Conservation (phyloP, 1,140 invertebrate genomes). For the Microvelia longipes region DNA sequence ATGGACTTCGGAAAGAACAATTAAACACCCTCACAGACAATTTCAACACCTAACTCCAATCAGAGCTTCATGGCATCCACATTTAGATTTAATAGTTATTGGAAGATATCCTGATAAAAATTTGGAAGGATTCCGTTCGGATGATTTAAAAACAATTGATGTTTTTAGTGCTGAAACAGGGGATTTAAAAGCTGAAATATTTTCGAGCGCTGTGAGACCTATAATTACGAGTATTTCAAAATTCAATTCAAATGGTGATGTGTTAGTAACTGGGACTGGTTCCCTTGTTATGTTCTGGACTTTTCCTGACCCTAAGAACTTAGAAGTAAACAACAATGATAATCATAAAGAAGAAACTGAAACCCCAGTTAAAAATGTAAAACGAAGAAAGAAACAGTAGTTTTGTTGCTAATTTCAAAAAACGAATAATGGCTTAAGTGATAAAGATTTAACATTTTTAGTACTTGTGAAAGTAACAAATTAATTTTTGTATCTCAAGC, state of each 20-base stretch:
- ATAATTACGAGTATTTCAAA: conserved; percentile 9
- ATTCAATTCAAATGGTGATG: conserved; percentile 11
- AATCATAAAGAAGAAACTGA: too few species aligned
- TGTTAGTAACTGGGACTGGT: conserved; percentile 9
- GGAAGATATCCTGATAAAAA: conserved; percentile 17
- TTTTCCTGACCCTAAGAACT: too few species aligned
- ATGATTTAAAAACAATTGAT: conserved; percentile 9
- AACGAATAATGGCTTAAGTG: too few species aligned
- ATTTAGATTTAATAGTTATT: conserved; percentile 14
- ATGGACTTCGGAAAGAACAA: conserved; percentile 11
- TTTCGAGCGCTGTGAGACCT: background rate
- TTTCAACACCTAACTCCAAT: conserved; percentile 18
- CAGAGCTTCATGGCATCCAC: conserved; percentile 20
- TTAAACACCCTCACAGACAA: conserved; percentile 17
- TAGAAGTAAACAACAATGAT: too few species aligned
- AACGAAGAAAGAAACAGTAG: too few species aligned
- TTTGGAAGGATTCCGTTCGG: background rate
- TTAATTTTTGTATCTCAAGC: too few species aligned
- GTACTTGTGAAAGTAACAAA: too few species aligned
- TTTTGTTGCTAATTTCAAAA: too few species aligned
- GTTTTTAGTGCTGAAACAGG: conserved; percentile 12
- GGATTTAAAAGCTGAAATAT: conserved; percentile 1
- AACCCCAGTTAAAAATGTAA: too few species aligned
- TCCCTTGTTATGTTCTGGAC: conserved; percentile 8
- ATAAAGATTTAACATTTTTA: too few species aligned